A percentile compares a stretch with the other conserved stretches of the same genome.
These are phyloP conservation scores for Tetranychus truncatus DNA, from an alignment of 2,888 invertebrate genomes.

Conservation along the genomic window DNA sequence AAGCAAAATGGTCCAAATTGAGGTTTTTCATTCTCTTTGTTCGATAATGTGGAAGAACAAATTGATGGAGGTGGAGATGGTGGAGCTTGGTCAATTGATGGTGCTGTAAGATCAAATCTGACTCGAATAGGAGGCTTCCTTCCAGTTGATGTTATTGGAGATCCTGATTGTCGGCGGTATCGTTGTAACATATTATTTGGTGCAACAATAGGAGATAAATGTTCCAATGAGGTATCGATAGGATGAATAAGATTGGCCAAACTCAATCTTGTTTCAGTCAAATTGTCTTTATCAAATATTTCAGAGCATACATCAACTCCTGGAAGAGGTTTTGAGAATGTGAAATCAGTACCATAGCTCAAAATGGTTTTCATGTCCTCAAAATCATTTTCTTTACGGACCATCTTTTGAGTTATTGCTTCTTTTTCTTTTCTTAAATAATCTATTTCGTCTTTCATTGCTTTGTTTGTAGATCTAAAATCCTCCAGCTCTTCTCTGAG, in stretches of 20 bases:
- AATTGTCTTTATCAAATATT: background rate
- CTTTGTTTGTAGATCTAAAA: background rate
- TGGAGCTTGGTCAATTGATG: background rate
- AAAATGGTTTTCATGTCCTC: slow-evolving; percentile 4
- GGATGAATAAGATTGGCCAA: background rate
- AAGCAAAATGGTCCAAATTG: background rate
- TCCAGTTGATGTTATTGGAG: background rate
- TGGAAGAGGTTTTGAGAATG: background rate
- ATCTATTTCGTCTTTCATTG: background rate
- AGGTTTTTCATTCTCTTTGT: background rate
- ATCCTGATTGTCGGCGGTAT: background rate
- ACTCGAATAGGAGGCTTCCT: background rate
- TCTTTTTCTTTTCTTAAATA: background rate
- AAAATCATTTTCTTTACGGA: background rate
- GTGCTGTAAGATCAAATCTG: background rate
- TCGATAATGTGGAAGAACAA: background rate
- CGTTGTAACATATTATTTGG: background rate
- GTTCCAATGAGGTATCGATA: background rate
- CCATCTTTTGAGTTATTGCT: background rate
- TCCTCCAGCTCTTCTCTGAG: background rate
- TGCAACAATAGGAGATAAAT: background rate
- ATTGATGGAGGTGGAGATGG: background rate
- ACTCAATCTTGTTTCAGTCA: background rate
- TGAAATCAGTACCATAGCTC: background rate
- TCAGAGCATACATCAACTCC: background rate